These are phyloP conservation scores for Engystomops pustulosus DNA, from an alignment of 2,113 vertebrate species.

Conservation along the genomic window DNA sequence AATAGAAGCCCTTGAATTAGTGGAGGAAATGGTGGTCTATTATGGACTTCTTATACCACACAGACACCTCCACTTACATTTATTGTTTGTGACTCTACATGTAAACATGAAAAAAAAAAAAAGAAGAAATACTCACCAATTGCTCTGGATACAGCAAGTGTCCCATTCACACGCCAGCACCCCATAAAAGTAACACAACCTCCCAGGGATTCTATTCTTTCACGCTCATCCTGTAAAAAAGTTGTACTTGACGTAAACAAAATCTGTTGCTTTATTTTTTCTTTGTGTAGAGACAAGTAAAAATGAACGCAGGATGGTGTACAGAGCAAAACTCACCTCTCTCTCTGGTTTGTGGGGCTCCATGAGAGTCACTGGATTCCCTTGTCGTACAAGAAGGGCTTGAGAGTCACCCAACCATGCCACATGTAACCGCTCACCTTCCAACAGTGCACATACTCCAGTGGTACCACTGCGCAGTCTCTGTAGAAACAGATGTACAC, in stretches of 20 bases:
- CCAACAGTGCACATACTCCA: conserved; percentile 81
- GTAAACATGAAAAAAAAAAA: too few relatives aligned
- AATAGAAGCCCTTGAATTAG: too few relatives aligned
- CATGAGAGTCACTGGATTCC: conserved; percentile 83
- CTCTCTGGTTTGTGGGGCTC: conserved; percentile 94
- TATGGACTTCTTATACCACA: too few relatives aligned
- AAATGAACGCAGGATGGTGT: not conserved
- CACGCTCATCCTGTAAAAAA: conserved; percentile 84
- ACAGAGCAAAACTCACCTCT: conserved; percentile 76
- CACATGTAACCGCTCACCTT: conserved; percentile 77
- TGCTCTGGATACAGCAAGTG: conserved; percentile 94
- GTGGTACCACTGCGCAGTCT: conserved; percentile 91
- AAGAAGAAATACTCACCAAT: conserved; percentile 80
- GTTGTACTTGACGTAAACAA: not conserved
- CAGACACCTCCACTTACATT: too few relatives aligned
- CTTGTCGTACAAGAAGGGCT: conserved; percentile 84
- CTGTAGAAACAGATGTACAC: conserved; percentile 66
- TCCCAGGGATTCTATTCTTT: conserved; percentile 88
- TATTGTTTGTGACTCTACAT: too few relatives aligned
- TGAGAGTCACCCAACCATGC: conserved; percentile 96
- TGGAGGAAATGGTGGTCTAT: too few relatives aligned
- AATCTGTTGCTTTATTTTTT: not conserved
- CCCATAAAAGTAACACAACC: conserved; percentile 92
- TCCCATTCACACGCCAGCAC: conserved; percentile 97
- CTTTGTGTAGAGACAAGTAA: not conserved